Evolutionary conservation across 2,113 vertebrate genomes (phyloP).

Genomic region (Neomonachus schauinslandi): DNA sequence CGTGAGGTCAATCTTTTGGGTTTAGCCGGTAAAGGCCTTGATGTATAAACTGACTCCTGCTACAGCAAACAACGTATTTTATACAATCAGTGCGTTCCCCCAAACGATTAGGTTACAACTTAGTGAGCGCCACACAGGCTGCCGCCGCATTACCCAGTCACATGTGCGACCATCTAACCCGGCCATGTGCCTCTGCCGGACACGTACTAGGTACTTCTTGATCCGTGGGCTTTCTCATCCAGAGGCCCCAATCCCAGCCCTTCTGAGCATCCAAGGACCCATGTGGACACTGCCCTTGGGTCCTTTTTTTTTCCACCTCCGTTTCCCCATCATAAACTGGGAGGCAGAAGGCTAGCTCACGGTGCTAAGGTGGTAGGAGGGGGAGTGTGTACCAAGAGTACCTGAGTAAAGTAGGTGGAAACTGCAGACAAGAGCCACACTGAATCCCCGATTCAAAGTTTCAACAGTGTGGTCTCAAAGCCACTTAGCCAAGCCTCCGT

Average conservation of each 20-base stretch:
- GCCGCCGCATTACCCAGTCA: not conserved
- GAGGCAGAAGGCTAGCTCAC: not conserved
- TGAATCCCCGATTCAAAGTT: not conserved
- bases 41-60: not conserved
- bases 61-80: not conserved
- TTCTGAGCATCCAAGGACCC: not conserved
- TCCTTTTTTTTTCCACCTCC: not conserved
- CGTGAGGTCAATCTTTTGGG: not conserved
- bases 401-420: not conserved
- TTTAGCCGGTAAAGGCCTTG: not conserved
- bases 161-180: not conserved
- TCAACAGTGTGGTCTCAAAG: not conserved
- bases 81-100: not conserved
- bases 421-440: not conserved
- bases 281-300: not conserved
- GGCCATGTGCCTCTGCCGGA: not conserved
- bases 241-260: not conserved
- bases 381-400: not conserved
- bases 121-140: not conserved
- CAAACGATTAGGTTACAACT: not conserved
- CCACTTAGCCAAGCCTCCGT: not conserved
- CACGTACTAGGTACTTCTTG: not conserved
- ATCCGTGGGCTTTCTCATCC: not conserved
- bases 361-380: too few relatives aligned
- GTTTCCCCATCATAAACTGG: not conserved